phyloP scores from a whole-genome alignment of 64 coral and sea anemone species.

The Hydrozoanthus tunicans region DNA sequence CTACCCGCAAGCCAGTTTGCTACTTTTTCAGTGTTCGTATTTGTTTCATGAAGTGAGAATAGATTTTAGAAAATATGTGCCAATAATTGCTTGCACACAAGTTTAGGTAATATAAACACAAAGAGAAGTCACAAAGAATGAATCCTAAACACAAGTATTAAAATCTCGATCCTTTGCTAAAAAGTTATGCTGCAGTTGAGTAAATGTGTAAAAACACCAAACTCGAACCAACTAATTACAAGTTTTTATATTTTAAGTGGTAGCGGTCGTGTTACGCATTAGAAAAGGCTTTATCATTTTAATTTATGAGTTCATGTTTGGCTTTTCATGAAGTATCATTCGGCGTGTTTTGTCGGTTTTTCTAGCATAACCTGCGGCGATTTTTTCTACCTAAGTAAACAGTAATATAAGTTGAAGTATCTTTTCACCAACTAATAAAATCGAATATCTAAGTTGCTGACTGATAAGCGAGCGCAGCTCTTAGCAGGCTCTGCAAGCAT shows the following conservation, averaged over 20 bases:
- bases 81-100: neutral
- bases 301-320: slow-evolving; percentile 31
- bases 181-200: neutral
- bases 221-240: neutral
- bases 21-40: neutral
- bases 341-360: slow-evolving; percentile 24
- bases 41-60: neutral
- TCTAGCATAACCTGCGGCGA: slow-evolving; percentile 20
- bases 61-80: neutral
- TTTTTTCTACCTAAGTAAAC: neutral
- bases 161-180: neutral
- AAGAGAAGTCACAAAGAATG: neutral
- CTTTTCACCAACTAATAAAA: slow-evolving; percentile 3
- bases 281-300: slow-evolving; percentile 2
- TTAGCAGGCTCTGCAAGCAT: no score
- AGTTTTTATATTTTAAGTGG: neutral
- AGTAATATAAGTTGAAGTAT: slow-evolving; percentile 27
- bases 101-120: neutral
- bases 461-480: neutral
- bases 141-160: neutral
- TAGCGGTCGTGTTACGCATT: neutral
- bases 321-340: slow-evolving; percentile 20
- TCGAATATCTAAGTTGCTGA: slow-evolving; percentile 8
- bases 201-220: neutral
- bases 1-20: neutral